phyloP scores from a whole-genome alignment of 2,797 vertebrate genomes.

The Neostethus bicornis region DNA sequence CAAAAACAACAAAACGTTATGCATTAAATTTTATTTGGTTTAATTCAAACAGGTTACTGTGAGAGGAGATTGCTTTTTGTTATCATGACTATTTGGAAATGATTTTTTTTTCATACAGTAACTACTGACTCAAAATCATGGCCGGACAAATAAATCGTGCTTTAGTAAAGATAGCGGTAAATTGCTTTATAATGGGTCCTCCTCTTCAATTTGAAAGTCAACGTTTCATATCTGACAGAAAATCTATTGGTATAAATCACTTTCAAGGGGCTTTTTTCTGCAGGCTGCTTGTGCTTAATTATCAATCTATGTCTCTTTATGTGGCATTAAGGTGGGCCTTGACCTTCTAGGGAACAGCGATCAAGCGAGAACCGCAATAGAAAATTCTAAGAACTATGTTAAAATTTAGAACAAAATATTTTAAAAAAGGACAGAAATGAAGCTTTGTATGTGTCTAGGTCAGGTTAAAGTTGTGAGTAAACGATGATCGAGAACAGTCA shows the following conservation, averaged over 20 bases:
- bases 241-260: constrained; percentile 99
- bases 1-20: not conserved
- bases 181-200: constrained; percentile 91
- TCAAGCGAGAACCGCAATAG: constrained; percentile 65
- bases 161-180: constrained; percentile 81
- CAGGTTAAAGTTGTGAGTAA: constrained; percentile 29
- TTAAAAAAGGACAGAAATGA: constrained; percentile 24
- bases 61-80: constrained; percentile 35
- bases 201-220: constrained; percentile 90
- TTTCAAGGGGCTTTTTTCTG: constrained; percentile 91
- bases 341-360: constrained; percentile 82
- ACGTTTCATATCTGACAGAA: constrained; percentile 97
- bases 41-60: constrained; percentile 14
- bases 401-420: constrained; percentile 42
- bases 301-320: constrained; percentile 98
- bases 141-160: constrained; percentile 62
- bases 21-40: constrained; percentile 9
- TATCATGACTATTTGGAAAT: constrained; percentile 46
- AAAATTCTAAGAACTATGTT: constrained; percentile 73
- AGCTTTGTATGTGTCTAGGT: constrained; percentile 30
- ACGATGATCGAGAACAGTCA: constrained; percentile 4
- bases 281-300: constrained; percentile 88
- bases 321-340: constrained; percentile 89
- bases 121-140: constrained; percentile 33
- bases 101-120: constrained; percentile 27